Evolutionary conservation across 2,113 vertebrate species (phyloP).

Genomic region (Actenoides hombroni): DNA sequence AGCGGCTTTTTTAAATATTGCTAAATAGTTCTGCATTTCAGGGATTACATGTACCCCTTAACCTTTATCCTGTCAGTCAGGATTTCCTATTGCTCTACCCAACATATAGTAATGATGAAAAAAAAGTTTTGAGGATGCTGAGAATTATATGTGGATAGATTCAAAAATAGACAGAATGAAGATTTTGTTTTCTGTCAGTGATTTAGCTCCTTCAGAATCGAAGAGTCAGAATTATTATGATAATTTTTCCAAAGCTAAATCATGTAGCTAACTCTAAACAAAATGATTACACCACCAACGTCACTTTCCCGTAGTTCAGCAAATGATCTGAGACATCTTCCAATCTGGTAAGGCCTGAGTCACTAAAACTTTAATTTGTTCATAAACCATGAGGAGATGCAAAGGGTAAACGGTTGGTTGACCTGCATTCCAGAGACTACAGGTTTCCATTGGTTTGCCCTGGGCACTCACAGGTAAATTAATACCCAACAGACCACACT

Average conservation of each 20-base stretch:
- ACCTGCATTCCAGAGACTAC: background rate
- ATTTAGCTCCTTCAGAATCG: background rate
- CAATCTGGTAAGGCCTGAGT: background rate
- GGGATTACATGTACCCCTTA: background rate
- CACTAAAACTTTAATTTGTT: background rate
- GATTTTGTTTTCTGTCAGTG: background rate
- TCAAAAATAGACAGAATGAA: background rate
- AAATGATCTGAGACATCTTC: background rate
- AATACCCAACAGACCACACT: accelerated
- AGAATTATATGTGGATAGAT: background rate
- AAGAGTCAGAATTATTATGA: background rate
- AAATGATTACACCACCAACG: background rate
- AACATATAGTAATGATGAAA: background rate
- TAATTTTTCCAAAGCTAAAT: background rate
- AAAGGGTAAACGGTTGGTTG: background rate
- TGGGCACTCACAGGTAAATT: background rate
- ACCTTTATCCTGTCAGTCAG: background rate
- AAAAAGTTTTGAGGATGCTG: background rate
- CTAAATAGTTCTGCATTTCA: background rate
- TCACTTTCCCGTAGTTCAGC: background rate
- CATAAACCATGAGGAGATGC: background rate
- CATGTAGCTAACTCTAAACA: background rate
- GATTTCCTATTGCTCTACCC: background rate
- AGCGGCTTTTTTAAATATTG: background rate
- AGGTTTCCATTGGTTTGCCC: background rate